Evolutionary conservation across 2,888 invertebrate species (phyloP).

Genomic region (Cacoxenus indagator): DNA sequence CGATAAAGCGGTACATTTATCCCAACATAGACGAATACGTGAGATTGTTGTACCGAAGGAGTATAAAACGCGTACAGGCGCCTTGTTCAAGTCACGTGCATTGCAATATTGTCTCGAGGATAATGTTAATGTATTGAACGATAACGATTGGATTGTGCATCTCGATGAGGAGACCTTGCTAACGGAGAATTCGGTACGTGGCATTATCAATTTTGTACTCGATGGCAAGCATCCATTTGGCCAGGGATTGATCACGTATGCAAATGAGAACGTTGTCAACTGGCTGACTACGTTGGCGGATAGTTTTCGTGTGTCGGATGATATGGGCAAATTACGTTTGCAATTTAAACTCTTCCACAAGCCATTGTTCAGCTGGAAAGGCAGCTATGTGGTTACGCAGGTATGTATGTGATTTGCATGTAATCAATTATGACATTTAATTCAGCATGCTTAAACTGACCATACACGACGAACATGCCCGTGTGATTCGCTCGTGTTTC

Average conservation of each 20-base stretch:
- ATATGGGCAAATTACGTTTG: conserved; percentile 95
- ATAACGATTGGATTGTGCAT: conserved; percentile 97
- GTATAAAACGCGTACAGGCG: conserved; percentile 91
- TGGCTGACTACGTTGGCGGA: conserved; percentile 97
- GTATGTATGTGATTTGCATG: conserved; percentile 71
- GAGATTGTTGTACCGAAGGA: conserved; percentile 90
- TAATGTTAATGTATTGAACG: conserved; percentile 85
- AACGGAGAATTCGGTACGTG: conserved; percentile 90
- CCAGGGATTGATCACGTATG: conserved; percentile 95
- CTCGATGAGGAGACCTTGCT: conserved; percentile 96
- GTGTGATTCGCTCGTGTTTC: no score
- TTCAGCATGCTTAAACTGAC: no score
- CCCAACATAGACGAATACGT: conserved; percentile 84
- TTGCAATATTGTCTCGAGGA: conserved; percentile 96
- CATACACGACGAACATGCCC: no score
- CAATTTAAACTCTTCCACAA: conserved; percentile 95
- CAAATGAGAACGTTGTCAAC: conserved; percentile 95
- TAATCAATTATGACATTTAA: no score
- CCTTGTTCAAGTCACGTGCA: conserved; percentile 94
- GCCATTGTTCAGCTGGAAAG: conserved; percentile 98
- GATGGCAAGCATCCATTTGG: conserved; percentile 97
- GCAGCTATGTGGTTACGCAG: conserved; percentile 97
- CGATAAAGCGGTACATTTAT: conserved; percentile 85
- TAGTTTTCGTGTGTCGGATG: conserved; percentile 95
- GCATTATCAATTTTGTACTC: conserved; percentile 92